Evolutionary conservation across 2,888 invertebrate genomes (phyloP), one percentile per base, ranked within the genome.

Genomic region (Furcula furcula): DNA sequence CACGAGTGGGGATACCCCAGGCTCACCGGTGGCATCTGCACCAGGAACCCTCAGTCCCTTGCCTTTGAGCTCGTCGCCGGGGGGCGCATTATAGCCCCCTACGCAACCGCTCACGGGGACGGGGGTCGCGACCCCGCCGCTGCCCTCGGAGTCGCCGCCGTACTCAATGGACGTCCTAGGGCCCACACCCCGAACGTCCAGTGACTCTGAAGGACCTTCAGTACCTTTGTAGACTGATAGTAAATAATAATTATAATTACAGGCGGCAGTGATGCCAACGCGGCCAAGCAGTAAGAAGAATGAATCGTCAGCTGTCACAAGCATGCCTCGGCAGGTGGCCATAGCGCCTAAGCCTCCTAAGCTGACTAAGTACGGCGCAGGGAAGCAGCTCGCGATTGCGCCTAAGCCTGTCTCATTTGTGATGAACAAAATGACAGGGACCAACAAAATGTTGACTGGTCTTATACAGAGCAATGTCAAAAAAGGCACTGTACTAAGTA

Each of bases 321-420:
- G 62, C 1, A 49, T 55, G 0, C 83, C 78, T 46, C 85, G 64
- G 50, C 90, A 73, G 41, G 76, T 90, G 1, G 84, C 90, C 1
- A 91, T 91, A 41, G 90, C 90, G 0, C 90, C 91, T 0, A 91
- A 67, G 19, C 68, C 65, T 4, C 31, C 26, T 10, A 26, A 85
- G 53, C 86, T 81, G 0, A 47, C 72, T 0, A 26, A 14, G 9
- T 26, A 26, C 9, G 13, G 7, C 7, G 10, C 7, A 7, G 56
- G 55, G 7, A 76, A 76, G 21, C 79, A 73, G 31, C 65, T 65
- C 16, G 63, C 77, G 0, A 76, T 84, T 7, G 81, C 84, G 0
- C 83, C 84, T 0, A 81, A 79, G 46, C 79, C 84, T 0, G 61
- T 79, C 0, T 38, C 77, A 0, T 30, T 80, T 5, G 46, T 78